phyloP scores from a whole-genome alignment of 2,113 vertebrate genomes.

The Syrmaticus mikado region DNA sequence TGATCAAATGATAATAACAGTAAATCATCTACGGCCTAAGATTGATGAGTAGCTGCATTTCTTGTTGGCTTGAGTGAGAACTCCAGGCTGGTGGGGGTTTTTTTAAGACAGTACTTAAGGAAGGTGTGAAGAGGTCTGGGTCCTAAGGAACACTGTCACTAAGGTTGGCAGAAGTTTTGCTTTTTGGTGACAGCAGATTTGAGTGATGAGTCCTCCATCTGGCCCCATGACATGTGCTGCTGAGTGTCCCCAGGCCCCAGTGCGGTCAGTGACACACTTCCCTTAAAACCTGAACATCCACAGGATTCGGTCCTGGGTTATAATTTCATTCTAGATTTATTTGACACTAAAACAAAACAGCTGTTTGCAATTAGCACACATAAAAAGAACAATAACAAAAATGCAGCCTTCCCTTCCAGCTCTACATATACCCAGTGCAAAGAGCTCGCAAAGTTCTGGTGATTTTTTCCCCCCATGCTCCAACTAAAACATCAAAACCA shows the following conservation, averaged over 20 bases:
- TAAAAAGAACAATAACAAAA: conserved; percentile 63
- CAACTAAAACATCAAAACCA: conserved; percentile 48
- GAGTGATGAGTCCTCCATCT: neutral
- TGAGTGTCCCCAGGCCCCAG: accelerated
- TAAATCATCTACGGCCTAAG: neutral
- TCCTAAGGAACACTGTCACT: neutral
- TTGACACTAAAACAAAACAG: conserved; percentile 59
- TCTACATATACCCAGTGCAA: conserved; percentile 20
- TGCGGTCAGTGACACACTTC: neutral
- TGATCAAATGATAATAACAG: neutral
- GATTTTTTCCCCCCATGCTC: conserved; percentile 25
- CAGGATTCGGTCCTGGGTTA: neutral
- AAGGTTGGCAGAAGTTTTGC: neutral
- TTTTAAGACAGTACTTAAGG: neutral
- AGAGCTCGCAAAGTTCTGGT: conserved; percentile 45
- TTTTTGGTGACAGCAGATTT: neutral
- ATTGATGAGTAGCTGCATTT: neutral
- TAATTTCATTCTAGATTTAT: conserved; percentile 1
- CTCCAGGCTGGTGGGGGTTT: neutral
- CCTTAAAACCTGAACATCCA: neutral
- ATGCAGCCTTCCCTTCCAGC: neutral
- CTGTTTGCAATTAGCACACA: conserved; percentile 67
- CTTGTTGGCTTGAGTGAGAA: neutral
- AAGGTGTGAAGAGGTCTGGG: neutral
- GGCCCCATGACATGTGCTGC: neutral